Evolutionary conservation across 2,797 vertebrate genomes (phyloP).

Genomic region (Hybognathus amarus): DNA sequence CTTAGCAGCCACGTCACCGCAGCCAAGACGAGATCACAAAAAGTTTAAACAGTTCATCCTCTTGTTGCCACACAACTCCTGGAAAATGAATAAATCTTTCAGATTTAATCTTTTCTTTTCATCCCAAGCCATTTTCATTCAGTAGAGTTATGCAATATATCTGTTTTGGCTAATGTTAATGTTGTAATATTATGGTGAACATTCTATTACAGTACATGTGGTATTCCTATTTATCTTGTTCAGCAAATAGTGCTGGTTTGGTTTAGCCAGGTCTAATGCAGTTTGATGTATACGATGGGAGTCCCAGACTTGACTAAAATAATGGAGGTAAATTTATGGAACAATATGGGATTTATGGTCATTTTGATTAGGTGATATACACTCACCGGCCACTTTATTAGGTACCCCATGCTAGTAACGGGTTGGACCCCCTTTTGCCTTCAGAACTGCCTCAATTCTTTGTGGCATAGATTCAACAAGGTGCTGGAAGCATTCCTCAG

Average conservation of each 20-base stretch:
- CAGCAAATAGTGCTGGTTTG: background rate
- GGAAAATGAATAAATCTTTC: background rate
- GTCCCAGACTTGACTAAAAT: background rate
- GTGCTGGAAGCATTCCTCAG: no score
- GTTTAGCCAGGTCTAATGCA: background rate
- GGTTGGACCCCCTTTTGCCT: no score
- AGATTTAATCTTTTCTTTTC: no score
- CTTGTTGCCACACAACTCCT: background rate
- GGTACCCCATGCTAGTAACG: no score
- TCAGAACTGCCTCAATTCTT: no score
- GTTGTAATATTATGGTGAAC: background rate
- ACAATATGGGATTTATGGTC: background rate
- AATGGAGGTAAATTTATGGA: background rate
- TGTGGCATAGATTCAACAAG: no score
- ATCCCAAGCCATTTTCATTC: background rate
- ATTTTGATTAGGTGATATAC: background rate
- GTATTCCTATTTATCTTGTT: background rate
- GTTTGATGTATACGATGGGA: background rate
- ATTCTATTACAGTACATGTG: background rate
- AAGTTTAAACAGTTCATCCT: slow-evolving; percentile 15
- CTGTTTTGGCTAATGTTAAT: slow-evolving; percentile 8
- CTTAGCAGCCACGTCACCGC: slow-evolving; percentile 12
- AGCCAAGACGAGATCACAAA: slow-evolving; percentile 22
- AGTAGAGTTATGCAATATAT: background rate
- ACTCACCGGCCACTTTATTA: no score